Evolutionary conservation across 2,888 invertebrate species (phyloP), one percentile per base, ranked within the genome.

Genomic region (Pollenia griseotomentosa): DNA sequence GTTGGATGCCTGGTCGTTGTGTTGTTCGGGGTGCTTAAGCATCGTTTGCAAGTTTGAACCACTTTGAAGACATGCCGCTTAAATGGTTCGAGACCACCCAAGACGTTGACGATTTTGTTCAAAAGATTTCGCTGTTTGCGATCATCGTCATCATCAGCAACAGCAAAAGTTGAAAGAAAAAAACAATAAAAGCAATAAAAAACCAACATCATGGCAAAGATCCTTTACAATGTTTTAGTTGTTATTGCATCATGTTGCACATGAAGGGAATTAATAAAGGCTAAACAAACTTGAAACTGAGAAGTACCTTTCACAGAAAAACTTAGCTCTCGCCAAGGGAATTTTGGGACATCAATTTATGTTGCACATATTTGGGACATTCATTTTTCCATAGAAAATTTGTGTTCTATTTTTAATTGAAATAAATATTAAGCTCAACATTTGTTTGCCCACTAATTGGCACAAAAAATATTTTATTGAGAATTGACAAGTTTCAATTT

Each of bases 41-140:
- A 86, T 91, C 90, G 91, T 91, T 91, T 90, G 92, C 90, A 90
- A 90, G 92, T 92, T 92, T 90, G 90, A 90, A 88, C 89, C 83
- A 88, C 89, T 92, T 92, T 92, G 92, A 92, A 91, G 92, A 91
- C 91, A 90, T 90, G 92, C 92, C 92, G 92, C 91, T 88, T 88
- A 90, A 87, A 91, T 90, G 88, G 92, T 92, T 92, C 92, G 92
- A 92, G 92, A 92, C 92, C 92, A 92, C 92, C 92, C 92, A 92
- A 91, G 92, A 90, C 84, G 92, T 90, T 87, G 90, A 79, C 87
- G 87, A 87, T 87, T 83, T 87, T 81, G 87, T 84, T 82, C 70
- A 84, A 87, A 87, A 87, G 87, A 87, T 87, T 84, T 84, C 59
- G 84, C 81, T 82, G 84, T 82, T 84, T 73, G 77, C 81, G 84